Evolutionary conservation across 2,113 vertebrate species (phyloP).

Genomic region (Smithornis capensis): DNA sequence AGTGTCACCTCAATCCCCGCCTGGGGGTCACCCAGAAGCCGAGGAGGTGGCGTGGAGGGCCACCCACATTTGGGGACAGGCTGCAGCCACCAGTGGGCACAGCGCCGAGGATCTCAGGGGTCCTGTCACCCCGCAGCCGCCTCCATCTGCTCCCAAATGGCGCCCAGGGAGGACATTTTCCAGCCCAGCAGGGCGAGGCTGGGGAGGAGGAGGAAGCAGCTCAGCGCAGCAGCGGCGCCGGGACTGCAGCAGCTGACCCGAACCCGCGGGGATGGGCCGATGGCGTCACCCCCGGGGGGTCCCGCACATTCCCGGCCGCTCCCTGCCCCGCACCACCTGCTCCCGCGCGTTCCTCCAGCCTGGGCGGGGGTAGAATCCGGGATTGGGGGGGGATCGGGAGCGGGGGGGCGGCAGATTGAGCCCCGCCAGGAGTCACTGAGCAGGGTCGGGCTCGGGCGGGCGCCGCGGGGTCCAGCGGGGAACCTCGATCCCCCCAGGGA

Average conservation of each 20-base stretch:
- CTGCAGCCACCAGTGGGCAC: neutral
- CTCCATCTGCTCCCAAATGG: neutral
- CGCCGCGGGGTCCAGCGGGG: neutral
- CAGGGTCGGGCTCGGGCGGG: neutral
- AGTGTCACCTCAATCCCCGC: rapidly evolving
- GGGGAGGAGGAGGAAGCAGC: neutral
- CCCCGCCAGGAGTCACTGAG: neutral
- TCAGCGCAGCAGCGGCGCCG: neutral
- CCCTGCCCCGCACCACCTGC: neutral
- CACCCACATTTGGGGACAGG: neutral
- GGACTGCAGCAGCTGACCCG: neutral
- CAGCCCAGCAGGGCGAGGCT: neutral
- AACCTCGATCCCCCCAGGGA: neutral
- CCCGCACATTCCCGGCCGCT: neutral
- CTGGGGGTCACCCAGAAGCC: neutral
- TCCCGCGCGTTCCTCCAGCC: neutral
- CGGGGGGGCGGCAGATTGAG: rapidly evolving
- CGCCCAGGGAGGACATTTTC: neutral
- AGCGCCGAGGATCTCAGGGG: neutral
- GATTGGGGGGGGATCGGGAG: neutral
- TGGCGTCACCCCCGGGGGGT: neutral
- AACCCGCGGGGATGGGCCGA: neutral
- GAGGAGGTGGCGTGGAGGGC: neutral
- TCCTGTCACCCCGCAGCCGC: neutral
- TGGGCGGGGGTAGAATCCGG: neutral